Conservation (phyloP, 2,797 vertebrate species). For the Sebastes matsubarae region DNA sequence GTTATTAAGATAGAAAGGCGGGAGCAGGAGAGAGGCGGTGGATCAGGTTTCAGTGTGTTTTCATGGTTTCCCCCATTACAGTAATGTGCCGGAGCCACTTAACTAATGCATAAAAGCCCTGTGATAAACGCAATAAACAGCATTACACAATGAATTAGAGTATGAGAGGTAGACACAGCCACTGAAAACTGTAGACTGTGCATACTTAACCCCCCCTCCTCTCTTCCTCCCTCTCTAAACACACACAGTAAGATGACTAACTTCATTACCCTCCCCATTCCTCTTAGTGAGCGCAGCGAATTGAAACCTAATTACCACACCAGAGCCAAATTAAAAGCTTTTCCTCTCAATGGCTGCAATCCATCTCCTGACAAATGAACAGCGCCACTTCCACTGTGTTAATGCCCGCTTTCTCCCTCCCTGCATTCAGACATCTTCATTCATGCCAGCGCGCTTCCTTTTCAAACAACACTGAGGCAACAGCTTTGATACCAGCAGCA, state of each 20-base stretch:
- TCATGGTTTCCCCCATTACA: constrained; percentile 92
- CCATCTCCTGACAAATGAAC: constrained; percentile 81
- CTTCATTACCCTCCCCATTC: constrained; percentile 79
- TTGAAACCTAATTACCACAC: constrained; percentile 83
- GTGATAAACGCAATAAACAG: constrained; percentile 80
- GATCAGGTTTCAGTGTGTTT: constrained; percentile 91
- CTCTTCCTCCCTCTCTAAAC: constrained; percentile 50
- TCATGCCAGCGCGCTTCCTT: constrained; percentile 54
- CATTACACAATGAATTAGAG: constrained; percentile 80
- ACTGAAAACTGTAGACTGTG: constrained; percentile 61
- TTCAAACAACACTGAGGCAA: constrained; percentile 46
- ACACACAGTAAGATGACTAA: constrained; percentile 77
- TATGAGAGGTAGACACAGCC: constrained; percentile 50
- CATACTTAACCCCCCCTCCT: constrained; percentile 55
- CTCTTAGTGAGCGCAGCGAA: constrained; percentile 76
- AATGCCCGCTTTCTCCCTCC: constrained; percentile 36
- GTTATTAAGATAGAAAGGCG: constrained; percentile 54
- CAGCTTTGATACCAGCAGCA: constrained; percentile 47
- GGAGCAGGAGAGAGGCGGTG: constrained; percentile 49
- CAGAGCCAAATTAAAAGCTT: constrained; percentile 83
- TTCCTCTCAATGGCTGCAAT: constrained; percentile 79
- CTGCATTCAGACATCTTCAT: constrained; percentile 61
- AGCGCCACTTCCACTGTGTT: constrained; percentile 62
- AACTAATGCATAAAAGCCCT: constrained; percentile 85
- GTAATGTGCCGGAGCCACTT: constrained; percentile 92